Base-by-base conservation (phyloP, 2,888 invertebrate species). In the Oxycera nigricornis region DNA sequence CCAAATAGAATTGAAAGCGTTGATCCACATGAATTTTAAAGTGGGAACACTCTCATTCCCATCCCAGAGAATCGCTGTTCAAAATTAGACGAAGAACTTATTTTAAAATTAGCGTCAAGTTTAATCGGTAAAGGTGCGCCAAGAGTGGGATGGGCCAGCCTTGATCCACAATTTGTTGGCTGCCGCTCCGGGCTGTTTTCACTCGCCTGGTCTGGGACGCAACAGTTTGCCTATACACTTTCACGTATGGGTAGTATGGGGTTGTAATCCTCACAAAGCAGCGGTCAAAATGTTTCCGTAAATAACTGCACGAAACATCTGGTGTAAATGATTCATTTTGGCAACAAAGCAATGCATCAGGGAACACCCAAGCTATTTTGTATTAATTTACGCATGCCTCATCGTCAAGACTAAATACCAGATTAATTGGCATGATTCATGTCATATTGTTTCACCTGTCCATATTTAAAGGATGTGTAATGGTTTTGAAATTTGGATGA, bases 51-150 rank as follows among this genome's bases (percentile, higher is more conserved):
- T n/a, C n/a, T n/a, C n/a, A n/a, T n/a, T n/a, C n/a, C n/a, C n/a
- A n/a, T 35, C 35, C 35, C 35, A 35, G 6, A 35, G 11, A 11
- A 35, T 24, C 57, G 11, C n/a, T 9, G 26, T 59, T 39, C 22
- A 62, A 39, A 62, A 62, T 62, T 62, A 62, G 62, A 4, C n/a
- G 2, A 31, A 62, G 20, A 39, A 20, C 30, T 55, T 4, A 39
- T 39, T 62, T 62, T 62, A 62, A 62, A 35, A 22, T 62, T 62
- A 62, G 62, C 35, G 62, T 62, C 62, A 62, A 62, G 62, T 62
- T 62, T 62, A 62, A 39, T 62, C 62, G 62, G 62, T 26, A 39
- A 62, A 62, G 62, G 62, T 62, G 62, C n/a, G 62, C 39, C 22
- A 22, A n/a, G 39, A 22, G 11, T 39, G 6, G 20, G 39, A 39